Conservation (phyloP, 2,797 vertebrate genomes). For the Alcedo atthis region DNA sequence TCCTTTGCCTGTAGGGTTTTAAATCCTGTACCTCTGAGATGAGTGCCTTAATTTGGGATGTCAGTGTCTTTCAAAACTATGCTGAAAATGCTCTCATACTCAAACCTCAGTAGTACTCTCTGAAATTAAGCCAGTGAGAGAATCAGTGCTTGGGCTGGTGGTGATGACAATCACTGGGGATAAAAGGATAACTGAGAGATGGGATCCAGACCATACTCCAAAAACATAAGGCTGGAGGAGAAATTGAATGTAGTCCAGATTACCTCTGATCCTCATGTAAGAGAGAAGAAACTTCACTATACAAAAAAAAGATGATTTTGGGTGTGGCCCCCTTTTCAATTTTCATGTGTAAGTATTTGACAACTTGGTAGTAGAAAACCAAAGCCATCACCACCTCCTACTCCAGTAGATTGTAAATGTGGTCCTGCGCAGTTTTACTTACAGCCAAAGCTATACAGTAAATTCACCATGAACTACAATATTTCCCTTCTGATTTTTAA, state of each 20-base stretch:
- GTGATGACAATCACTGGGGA: neutral
- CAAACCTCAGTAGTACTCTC: neutral
- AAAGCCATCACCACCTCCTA: neutral
- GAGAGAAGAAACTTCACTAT: neutral
- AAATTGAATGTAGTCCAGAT: neutral
- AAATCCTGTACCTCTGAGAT: neutral
- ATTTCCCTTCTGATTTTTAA: neutral
- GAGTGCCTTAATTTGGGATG: neutral
- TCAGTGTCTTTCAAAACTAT: neutral
- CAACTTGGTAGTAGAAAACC: neutral
- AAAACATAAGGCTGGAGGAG: neutral
- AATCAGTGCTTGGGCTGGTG: neutral
- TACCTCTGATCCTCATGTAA: neutral
- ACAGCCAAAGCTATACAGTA: neutral
- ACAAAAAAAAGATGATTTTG: neutral
- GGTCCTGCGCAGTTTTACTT: neutral
- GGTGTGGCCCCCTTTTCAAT: neutral
- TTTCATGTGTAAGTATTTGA: neutral
- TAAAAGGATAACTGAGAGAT: neutral
- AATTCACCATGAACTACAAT: neutral
- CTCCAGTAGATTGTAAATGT: neutral
- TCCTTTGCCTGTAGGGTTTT: neutral
- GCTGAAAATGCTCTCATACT: neutral
- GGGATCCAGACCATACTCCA: neutral
- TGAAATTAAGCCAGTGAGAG: neutral